Evolutionary conservation across 2,113 vertebrate species (phyloP).

Genomic region (Scomber japonicus): DNA sequence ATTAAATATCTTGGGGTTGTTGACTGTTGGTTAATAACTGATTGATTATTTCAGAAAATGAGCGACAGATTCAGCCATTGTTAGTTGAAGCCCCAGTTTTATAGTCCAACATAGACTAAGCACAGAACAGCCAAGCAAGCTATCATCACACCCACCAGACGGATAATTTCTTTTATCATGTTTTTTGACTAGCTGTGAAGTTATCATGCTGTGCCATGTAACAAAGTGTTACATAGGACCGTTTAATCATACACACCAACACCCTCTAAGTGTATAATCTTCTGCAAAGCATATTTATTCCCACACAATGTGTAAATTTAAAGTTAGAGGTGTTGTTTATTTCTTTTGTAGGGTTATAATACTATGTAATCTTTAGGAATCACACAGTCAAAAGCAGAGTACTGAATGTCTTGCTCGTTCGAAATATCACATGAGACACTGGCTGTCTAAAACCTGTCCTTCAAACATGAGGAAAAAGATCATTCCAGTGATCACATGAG

Average conservation of each 20-base stretch:
- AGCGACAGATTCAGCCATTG: no score
- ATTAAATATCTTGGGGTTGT: no score
- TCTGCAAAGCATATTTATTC: neutral
- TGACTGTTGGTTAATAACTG: no score
- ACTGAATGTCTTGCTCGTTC: neutral
- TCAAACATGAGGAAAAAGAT: slow-evolving; percentile 8
- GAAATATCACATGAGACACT: neutral
- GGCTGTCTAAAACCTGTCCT: neutral
- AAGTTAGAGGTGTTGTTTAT: neutral
- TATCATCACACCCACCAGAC: neutral
- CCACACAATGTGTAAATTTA: neutral
- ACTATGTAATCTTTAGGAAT: neutral
- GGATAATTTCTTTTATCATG: neutral
- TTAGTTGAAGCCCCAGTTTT: no score
- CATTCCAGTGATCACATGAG: slow-evolving; percentile 54
- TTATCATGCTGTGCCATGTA: neutral
- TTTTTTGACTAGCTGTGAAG: neutral
- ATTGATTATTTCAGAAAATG: no score
- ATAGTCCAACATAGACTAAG: neutral
- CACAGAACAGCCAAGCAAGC: neutral
- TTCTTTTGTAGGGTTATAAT: neutral
- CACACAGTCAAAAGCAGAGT: neutral
- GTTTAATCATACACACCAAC: neutral
- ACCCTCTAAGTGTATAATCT: neutral
- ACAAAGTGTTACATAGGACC: no score